These are phyloP conservation scores for Hypotaenidia philippensis DNA, from an alignment of 2,797 vertebrate species.

Conservation along the genomic window DNA sequence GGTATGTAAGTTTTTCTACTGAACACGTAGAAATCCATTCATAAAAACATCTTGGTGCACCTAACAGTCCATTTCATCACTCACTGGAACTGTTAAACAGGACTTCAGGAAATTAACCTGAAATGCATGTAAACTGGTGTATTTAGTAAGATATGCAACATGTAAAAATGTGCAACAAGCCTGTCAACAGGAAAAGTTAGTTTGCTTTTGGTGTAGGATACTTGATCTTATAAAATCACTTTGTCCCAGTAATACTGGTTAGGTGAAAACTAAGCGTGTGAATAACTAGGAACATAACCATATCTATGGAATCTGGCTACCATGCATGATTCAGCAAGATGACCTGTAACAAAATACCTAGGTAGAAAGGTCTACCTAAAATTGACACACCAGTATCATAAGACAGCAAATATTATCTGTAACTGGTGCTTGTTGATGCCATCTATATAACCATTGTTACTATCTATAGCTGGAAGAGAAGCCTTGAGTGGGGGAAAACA, in stretches of 20 bases:
- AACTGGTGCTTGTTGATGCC: neutral
- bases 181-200: neutral
- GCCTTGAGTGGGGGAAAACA: neutral
- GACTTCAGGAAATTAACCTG: neutral
- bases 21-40: neutral
- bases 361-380: constrained; percentile 54
- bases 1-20: neutral
- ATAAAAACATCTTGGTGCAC: neutral
- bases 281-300: neutral
- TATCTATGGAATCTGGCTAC: constrained; percentile 1
- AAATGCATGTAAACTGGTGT: neutral
- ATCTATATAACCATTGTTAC: constrained; percentile 5
- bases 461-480: neutral
- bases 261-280: neutral
- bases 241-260: neutral
- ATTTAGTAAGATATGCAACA: neutral
- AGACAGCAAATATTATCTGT: constrained; percentile 9
- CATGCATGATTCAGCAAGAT: constrained; percentile 12
- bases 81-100: neutral
- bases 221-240: neutral
- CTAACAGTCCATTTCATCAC: neutral
- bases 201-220: neutral
- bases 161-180: neutral
- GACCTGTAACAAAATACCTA: constrained; percentile 50
- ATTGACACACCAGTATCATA: constrained; percentile 1